Evolutionary conservation across 2,888 invertebrate species (phyloP).

Genomic region (Fissipunctia ypsillon): DNA sequence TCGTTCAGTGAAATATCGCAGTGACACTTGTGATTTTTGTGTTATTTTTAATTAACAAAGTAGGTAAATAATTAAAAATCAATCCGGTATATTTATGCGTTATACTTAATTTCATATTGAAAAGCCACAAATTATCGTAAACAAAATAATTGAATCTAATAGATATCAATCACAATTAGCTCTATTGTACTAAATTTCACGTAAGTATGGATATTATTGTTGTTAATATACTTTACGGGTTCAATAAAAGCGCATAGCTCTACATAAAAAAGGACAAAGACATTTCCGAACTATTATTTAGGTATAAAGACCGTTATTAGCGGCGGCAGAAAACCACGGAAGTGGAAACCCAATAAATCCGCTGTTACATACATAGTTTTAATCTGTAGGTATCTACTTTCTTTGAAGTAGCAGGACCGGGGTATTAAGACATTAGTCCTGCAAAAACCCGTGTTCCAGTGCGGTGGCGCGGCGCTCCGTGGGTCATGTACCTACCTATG

Average conservation of each 20-base stretch:
- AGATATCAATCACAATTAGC: neutral
- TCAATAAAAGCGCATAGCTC: neutral
- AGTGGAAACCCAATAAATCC: constrained; percentile 53
- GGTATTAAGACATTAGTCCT: constrained; percentile 48
- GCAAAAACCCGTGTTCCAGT: constrained; percentile 49
- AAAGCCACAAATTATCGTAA: neutral
- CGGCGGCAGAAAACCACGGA: constrained; percentile 28
- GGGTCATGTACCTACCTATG: constrained; percentile 28
- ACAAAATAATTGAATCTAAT: constrained; percentile 3
- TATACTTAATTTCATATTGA: constrained; percentile 3
- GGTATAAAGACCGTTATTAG: constrained; percentile 25
- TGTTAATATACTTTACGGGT: constrained; percentile 1
- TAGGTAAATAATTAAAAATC: constrained; percentile 44
- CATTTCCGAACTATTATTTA: constrained; percentile 16
- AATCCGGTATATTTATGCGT: neutral
- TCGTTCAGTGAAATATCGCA: constrained; percentile 69
- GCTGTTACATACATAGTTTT: constrained; percentile 41
- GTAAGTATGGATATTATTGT: neutral
- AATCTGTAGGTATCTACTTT: constrained; percentile 37
- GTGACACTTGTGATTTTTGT: constrained; percentile 69
- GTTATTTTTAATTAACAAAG: constrained; percentile 49
- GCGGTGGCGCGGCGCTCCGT: constrained; percentile 23
- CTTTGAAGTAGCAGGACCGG: constrained; percentile 44
- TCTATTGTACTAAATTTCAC: neutral
- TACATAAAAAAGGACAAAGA: constrained; percentile 39